A percentile compares a stretch with the other conserved stretches of the same genome.
Evolutionary conservation across 2,888 invertebrate genomes (phyloP).

Genomic region (Ectemnius cavifrons): DNA sequence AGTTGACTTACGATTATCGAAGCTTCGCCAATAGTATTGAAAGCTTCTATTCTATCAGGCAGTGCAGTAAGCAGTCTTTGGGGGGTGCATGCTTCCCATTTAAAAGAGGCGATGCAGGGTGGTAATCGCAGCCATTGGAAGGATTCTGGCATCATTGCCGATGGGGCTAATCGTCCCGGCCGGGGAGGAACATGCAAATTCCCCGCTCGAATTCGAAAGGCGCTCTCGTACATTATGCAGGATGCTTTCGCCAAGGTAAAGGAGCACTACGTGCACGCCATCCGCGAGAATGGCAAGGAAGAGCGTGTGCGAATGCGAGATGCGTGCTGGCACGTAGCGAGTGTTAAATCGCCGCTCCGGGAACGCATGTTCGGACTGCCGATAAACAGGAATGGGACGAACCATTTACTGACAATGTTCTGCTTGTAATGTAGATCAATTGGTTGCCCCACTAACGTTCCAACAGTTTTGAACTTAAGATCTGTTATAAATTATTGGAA

Average conservation of each 20-base stretch:
- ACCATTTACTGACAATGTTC: constrained; percentile 18
- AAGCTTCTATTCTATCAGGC: no score
- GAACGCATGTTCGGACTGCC: constrained; percentile 27
- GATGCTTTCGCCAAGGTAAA: constrained; percentile 10
- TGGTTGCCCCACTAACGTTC: constrained; percentile 30
- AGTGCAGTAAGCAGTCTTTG: no score
- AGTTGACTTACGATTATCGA: no score
- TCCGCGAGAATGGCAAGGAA: background rate
- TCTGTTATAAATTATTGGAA: no score
- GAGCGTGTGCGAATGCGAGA: constrained; percentile 22
- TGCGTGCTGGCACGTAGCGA: constrained; percentile 18
- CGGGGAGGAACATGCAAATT: background rate
- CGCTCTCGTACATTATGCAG: constrained; percentile 10
- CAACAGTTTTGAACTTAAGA: no score
- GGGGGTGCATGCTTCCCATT: no score
- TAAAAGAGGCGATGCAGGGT: no score
- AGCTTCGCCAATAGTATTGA: no score
- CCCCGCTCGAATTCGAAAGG: background rate
- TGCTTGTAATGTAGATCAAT: constrained; percentile 29
- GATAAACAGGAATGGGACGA: constrained; percentile 24
- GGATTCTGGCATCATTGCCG: no score
- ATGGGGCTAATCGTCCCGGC: background rate
- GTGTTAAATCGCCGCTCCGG: constrained; percentile 19
- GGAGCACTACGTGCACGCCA: constrained; percentile 8
- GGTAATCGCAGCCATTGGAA: no score